Conservation (phyloP, 2,888 invertebrate genomes). For the Nebria salina region DNA sequence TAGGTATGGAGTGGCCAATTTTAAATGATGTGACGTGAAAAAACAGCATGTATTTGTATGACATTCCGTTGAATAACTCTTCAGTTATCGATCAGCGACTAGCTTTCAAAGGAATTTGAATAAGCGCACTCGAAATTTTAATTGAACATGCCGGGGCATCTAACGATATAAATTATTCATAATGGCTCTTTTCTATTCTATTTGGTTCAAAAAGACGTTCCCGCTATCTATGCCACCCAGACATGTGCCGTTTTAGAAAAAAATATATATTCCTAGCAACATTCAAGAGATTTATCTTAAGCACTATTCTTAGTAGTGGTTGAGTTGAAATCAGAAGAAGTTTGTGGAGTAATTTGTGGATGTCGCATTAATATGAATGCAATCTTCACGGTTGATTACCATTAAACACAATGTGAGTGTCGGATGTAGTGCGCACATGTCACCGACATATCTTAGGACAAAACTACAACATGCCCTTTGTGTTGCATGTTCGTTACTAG, state of each 20-base stretch:
- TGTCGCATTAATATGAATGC: background rate
- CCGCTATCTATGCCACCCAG: background rate
- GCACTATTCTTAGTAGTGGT: too few relatives aligned
- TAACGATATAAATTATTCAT: constrained; percentile 45
- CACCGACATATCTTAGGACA: constrained; percentile 10
- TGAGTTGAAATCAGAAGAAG: background rate
- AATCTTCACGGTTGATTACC: background rate
- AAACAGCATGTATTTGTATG: background rate
- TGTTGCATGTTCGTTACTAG: constrained; percentile 7
- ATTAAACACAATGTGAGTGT: background rate
- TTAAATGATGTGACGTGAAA: background rate
- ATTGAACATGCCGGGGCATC: constrained; percentile 40
- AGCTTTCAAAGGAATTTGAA: constrained; percentile 29
- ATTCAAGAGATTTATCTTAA: too few relatives aligned
- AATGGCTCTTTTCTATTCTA: constrained; percentile 22
- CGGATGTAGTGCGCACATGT: background rate
- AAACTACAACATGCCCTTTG: background rate
- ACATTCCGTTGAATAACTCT: constrained; percentile 28
- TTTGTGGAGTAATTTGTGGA: background rate
- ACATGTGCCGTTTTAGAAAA: background rate
- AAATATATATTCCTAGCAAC: background rate
- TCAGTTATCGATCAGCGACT: constrained; percentile 24
- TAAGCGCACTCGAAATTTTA: constrained; percentile 44
- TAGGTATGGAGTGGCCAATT: background rate
- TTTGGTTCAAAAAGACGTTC: background rate